Evolutionary conservation across 2,888 invertebrate species (phyloP), one percentile per base, ranked within the genome.

Genomic region (Myopa testacea): DNA sequence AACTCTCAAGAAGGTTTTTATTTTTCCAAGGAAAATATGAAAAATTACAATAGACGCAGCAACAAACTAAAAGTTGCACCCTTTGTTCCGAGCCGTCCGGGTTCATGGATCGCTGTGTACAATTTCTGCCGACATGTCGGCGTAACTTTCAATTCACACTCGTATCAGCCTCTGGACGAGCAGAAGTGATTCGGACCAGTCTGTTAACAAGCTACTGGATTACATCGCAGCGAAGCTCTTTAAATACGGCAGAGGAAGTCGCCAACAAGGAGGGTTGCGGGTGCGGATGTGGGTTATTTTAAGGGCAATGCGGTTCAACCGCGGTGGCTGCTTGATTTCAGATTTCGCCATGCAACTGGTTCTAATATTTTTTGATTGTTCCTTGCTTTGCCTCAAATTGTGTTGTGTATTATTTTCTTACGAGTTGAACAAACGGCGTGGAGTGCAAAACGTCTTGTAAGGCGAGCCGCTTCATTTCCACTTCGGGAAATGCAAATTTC

Each of bases 161-260:
- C 62, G 45, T 26, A 72, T 63, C 65, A 75, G 19, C 74, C 62
- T 62, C 14, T 62, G 73, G 34, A 14, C 19, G 34, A 55, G 65
- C 8, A 52, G 75, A 50, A 45, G 37, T 34, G 65, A 38, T 65
- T 38, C 65, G 34, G 68, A 65, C 65, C 72, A 52, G 74, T 75
- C 69, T 75, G 68, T 75, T 75, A 75, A 75, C 69, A 60, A 75
- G 75, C 40, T n/a, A 75, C 75, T 58, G 75, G 75, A 75, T 75
- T 52, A 67, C 55, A 67, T 37, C 52, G 75, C 55, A 12, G 4
- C 52, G 52, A 65, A 52, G 50, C 52, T 74, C 37, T 65, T 55
- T 34, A 52, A 34, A 52, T 34, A 37, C 74, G 50, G 34, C 34
- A 63, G 50, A 50, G 14, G 50, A 50, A 19, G 34, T 34, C 65